Evolutionary conservation across 1,140 invertebrate species (phyloP), one percentile per base, ranked within the genome.

Genomic region (Apis dorsata): DNA sequence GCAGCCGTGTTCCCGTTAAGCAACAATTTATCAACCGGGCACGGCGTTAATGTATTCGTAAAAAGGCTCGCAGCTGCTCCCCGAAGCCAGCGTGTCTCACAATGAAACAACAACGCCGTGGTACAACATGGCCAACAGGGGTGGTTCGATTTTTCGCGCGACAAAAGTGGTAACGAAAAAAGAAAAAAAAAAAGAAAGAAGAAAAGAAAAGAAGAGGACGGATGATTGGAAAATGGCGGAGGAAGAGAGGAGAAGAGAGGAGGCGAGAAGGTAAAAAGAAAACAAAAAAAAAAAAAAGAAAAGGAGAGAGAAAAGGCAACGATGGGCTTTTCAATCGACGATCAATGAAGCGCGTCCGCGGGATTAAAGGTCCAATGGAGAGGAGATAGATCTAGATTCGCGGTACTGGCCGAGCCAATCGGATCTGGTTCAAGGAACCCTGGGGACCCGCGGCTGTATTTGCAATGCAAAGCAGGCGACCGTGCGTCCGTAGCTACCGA

Each of bases 361-460:
- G 89, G 89, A 92, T 92, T 92, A 93, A 91, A 93, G 90, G 90
- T 84, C 92, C 90, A 92, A 91, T 90, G 87, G 87, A 90, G 90
- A 90, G 34, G 90, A 92, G 92, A 93, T 93, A 92, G 93, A 94
- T 93, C 92, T 93, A 93, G 92, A 93, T 93, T 93, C 92, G 91
- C 92, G 91, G 90, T 93, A 93, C 89, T 86, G 91, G 87, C 92
- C 90, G 86, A 91, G 90, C 92, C 93, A 93, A 94, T 93, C 92
- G 92, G 91, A 94, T 93, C 91, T 93, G 92, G 93, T 93, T 93
- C 93, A 94, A 93, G 93, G 93, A 94, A 94, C 92, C 92, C 92
- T 85, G 84, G 85, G 86, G 77, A 85, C 77, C 76, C 73, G 72
- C 90, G 81, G 85, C 68, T 66, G 71, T 75, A 93, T 94, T 93